Evolutionary conservation across 2,113 vertebrate genomes (phyloP).

Genomic region (Irena cyanogastra): DNA sequence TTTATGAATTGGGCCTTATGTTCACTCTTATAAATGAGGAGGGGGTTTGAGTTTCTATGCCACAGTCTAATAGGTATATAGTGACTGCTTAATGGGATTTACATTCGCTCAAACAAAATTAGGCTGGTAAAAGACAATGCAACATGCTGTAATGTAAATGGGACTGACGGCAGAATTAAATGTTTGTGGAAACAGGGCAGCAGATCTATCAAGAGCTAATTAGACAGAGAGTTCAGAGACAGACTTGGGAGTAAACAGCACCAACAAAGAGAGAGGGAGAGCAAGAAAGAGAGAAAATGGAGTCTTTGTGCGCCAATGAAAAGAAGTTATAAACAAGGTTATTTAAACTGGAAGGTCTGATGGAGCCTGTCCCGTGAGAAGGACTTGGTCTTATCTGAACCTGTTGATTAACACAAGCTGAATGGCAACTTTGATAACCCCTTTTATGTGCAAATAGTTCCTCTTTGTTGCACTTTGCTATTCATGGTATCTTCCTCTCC

Average conservation of each 20-base stretch:
- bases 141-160: conserved; percentile 78
- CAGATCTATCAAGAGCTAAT: conserved; percentile 83
- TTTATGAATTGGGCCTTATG: conserved; percentile 63
- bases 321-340: conserved; percentile 66
- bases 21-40: conserved; percentile 63
- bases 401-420: conserved; percentile 54
- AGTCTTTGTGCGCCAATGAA: conserved; percentile 68
- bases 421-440: conserved; percentile 52
- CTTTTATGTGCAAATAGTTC: conserved; percentile 9
- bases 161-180: conserved; percentile 79
- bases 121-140: conserved; percentile 78
- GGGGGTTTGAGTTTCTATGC: conserved; percentile 65
- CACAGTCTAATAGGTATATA: conserved; percentile 74
- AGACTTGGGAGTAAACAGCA: conserved; percentile 74
- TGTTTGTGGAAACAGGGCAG: conserved; percentile 81
- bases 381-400: conserved; percentile 40
- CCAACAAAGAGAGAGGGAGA: conserved; percentile 66
- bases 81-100: conserved; percentile 83
- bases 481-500: conserved; percentile 3
- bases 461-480: conserved; percentile 35
- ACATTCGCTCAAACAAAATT: conserved; percentile 81
- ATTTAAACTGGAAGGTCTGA: conserved; percentile 70
- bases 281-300: conserved; percentile 46
- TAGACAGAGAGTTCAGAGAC: conserved; percentile 76
- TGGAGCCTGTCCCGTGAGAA: conserved; percentile 60